Base-by-base conservation (phyloP, 2,113 vertebrate genomes). In the Caracal caracal region DNA sequence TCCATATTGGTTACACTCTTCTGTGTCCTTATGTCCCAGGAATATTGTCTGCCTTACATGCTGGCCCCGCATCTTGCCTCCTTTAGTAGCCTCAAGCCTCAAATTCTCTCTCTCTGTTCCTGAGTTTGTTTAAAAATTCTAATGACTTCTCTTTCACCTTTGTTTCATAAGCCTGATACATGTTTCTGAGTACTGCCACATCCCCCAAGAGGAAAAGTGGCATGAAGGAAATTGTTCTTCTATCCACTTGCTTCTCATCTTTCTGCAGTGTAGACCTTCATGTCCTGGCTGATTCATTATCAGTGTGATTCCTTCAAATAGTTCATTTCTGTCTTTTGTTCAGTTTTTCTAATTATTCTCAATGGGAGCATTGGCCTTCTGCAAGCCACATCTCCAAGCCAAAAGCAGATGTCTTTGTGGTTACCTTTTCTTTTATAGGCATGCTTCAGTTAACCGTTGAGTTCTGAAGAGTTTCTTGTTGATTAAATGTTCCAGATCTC, bases 131-230 rank as follows among this genome's bases (percentile, higher is more conserved):
- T 78, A 88, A 66, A 49, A 49, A 75, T 0, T 47, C 73, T 59
- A 5, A 30, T 51, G 76, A 84, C 65, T 66, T 85, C 71, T 43
- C 65, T 85, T 35, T 9, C 28, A 47, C 17, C 47, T 87, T 90
- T 94, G 51, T 92, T 93, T 70, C 43, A 13, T 59, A 94, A 53
- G 65, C 30, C 37, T 81, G 7, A 26, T 88, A 47, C 35, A 40
- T 88, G 56, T 95, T 94, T 89, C 49, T 78, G 26, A 93, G 22
- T 91, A 76, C 9, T 93, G 59, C 53, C 15, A 91, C 88, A 88
- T 76, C 8, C 26, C 47, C 33, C 10, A 28, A 87, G 43, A 91
- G 51, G 43, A 90, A 94, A 76, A 88, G 35, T 53, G 35, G 17
- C 71, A n/a, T 56, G 35, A 81, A 86, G 83, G 37, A 81, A 81